These are phyloP conservation scores for Dioctria rufipes DNA, from an alignment of 2,888 invertebrate genomes.

Conservation along the genomic window DNA sequence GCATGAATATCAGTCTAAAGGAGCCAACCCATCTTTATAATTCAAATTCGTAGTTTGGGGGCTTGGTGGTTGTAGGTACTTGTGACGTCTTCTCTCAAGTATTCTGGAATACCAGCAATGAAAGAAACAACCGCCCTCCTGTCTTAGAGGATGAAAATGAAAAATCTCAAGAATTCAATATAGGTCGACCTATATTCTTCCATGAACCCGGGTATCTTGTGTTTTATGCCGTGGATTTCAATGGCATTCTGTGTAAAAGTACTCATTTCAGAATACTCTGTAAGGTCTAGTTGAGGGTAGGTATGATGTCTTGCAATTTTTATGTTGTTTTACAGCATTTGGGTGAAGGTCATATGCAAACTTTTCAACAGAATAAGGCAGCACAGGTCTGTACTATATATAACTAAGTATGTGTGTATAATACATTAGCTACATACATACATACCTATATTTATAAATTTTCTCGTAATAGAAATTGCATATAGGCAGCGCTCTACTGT, in stretches of 20 bases:
- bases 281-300: constrained; percentile 27
- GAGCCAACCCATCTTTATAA: not conserved
- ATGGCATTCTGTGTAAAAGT: constrained; percentile 38
- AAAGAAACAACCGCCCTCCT: not conserved
- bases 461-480: constrained; percentile 24
- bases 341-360: constrained; percentile 42
- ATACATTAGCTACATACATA: no score
- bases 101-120: constrained; percentile 13
- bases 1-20: not conserved
- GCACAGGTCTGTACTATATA: constrained; percentile 5
- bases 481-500: constrained; percentile 17
- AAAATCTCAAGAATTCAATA: constrained; percentile 44
- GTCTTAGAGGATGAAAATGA: constrained; percentile 35
- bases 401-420: not conserved
- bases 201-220: constrained; percentile 20
- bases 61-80: constrained; percentile 1
- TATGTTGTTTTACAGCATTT: constrained; percentile 33
- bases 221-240: constrained; percentile 31
- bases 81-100: constrained; percentile 14
- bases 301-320: constrained; percentile 42
- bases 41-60: not conserved
- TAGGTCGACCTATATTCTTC: constrained; percentile 37
- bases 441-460: not conserved
- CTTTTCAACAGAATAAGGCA: constrained; percentile 23
- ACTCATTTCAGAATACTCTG: constrained; percentile 23